Evolutionary conservation across 2,113 vertebrate genomes (phyloP).

Genomic region (Callithrix jacchus): DNA sequence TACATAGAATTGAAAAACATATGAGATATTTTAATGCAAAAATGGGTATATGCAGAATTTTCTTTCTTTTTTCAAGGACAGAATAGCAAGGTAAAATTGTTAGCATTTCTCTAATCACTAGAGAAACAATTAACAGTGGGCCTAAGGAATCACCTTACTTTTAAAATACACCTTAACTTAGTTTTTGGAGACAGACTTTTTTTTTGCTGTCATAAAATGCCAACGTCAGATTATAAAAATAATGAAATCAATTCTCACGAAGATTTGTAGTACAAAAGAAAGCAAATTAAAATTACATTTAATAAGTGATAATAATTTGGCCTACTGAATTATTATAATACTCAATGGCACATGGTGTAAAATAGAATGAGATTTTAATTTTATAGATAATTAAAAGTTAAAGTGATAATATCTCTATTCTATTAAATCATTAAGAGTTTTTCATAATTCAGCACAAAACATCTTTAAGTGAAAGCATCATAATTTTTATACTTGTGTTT

Average conservation of each 20-base stretch:
- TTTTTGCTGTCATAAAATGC: background rate
- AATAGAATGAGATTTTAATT: constrained; percentile 55
- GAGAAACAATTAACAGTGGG: background rate
- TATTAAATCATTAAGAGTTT: background rate
- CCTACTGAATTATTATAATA: constrained; percentile 65
- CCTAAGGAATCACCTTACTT: constrained; percentile 2
- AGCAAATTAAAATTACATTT: constrained; percentile 66
- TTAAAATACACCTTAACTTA: background rate
- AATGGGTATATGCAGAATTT: background rate
- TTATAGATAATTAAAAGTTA: constrained; percentile 7
- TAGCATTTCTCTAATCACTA: background rate
- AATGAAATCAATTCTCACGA: constrained; percentile 46
- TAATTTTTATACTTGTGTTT: background rate
- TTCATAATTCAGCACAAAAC: constrained; percentile 30
- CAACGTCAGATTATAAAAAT: background rate
- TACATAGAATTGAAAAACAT: background rate
- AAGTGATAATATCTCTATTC: constrained; percentile 47
- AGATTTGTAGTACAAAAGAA: constrained; percentile 38
- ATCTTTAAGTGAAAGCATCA: background rate
- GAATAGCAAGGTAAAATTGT: background rate
- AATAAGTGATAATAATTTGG: constrained; percentile 67
- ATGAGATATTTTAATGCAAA: background rate
- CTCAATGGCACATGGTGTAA: constrained; percentile 59
- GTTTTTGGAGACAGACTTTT: constrained; percentile 42
- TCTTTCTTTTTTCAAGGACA: background rate